Conservation (phyloP, 2,113 vertebrate genomes). For the Eira barbara region DNA sequence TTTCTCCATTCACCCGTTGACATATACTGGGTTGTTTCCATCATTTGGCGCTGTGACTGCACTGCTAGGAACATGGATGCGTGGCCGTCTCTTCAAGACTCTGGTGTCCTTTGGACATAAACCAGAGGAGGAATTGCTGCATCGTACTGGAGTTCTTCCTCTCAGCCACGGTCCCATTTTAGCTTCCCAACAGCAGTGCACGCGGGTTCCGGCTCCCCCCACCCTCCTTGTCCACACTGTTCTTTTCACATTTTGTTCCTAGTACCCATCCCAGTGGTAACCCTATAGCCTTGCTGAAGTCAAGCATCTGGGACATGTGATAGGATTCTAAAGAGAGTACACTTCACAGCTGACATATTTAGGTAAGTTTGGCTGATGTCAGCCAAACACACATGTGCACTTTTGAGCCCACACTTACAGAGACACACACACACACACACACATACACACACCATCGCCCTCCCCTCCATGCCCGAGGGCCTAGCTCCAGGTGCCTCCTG, state of each 20-base stretch:
- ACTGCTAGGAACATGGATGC: not conserved
- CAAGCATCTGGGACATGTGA: not conserved
- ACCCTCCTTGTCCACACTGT: not conserved
- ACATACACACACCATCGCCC: too few species aligned
- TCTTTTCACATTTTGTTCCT: not conserved
- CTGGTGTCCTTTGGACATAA: not conserved
- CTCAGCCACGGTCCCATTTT: not conserved
- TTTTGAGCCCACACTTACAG: not conserved
- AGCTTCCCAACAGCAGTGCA: not conserved
- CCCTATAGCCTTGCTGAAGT: not conserved
- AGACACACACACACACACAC: too few species aligned
- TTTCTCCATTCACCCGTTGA: rapidly evolving
- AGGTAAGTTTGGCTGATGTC: not conserved
- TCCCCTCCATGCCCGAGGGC: rapidly evolving
- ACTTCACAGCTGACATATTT: not conserved
- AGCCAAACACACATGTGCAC: too few species aligned
- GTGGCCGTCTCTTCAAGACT: too few species aligned
- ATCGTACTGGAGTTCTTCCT: not conserved
- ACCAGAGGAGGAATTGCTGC: not conserved
- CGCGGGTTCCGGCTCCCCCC: not conserved
- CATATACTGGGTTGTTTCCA: not conserved
- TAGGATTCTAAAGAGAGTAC: not conserved
- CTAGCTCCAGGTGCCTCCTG: not conserved
- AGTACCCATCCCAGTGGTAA: not conserved
- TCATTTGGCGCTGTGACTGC: not conserved